Evolutionary conservation across 2,113 vertebrate species (phyloP), one percentile per base, ranked within the genome.

Genomic region (Elephas maximus): DNA sequence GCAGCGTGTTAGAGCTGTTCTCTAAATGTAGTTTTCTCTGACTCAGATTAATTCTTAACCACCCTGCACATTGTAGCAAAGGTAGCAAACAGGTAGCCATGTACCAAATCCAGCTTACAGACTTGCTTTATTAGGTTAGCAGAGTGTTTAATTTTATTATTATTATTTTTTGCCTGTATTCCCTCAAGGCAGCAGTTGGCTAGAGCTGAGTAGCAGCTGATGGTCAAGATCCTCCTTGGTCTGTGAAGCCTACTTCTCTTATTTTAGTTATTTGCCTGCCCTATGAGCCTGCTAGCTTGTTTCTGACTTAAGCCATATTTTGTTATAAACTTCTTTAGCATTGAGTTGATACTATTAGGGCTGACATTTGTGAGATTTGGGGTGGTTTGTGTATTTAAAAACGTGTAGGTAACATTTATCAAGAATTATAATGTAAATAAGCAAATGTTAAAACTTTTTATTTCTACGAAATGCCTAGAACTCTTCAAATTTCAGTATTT

Each of bases 341-440:
- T 85, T 81, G 73, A 88, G 65, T 88, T 92, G 73, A 77, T 28
- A 8, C 73, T 91, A 74, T 74, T 82, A 60, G n/a, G 12, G 23
- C 45, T 76, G 17, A n/a, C 41, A 79, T 69, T 78, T 96, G 44
- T 94, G 69, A 93, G 57, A 12, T 60, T 95, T 95, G 78, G 73
- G 26, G 73, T 96, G 83, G 63, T 84, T 63, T 94, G 11, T 90
- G 24, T 96, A 60, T 90, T 90, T 90, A 44, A 83, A 95, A 65
- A 57, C 28, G 69, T 2, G 65, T 41, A 86, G 24, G 30, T 62
- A 81, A 93, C 63, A 53, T 83, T 94, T 87, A 87, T 82, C n/a
- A 96, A 92, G 63, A 95, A 87, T 85, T 94, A 89, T 60, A 78
- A 91, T 85, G 88, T 51, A 94, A 80, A 78, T 88, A 87, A 85